Evolutionary conservation across 2,888 invertebrate genomes (phyloP).

Genomic region (Ochropacha duplaris): DNA sequence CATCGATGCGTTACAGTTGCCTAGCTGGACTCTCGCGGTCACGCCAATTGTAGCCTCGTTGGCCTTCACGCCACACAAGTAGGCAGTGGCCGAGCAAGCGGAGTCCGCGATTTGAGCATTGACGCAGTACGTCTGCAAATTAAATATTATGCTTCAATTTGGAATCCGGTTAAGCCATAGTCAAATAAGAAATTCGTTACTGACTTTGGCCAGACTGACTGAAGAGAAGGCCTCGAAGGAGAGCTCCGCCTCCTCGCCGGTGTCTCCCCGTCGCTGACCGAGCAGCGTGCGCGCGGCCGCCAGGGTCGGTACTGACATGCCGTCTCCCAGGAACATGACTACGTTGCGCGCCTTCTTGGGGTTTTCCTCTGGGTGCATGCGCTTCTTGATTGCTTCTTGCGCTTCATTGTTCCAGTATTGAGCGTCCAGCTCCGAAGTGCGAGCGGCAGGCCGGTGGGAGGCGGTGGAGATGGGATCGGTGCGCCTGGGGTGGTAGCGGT

Average conservation of each 20-base stretch:
- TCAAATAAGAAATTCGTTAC: too few species aligned
- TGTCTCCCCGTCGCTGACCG: slow-evolving; percentile 79
- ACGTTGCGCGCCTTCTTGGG: slow-evolving; percentile 70
- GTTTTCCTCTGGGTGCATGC: slow-evolving; percentile 44
- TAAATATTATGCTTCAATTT: neutral
- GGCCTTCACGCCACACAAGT: slow-evolving; percentile 85
- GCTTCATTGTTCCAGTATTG: slow-evolving; percentile 73
- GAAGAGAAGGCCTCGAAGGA: slow-evolving; percentile 85
- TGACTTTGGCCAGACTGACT: slow-evolving; percentile 85
- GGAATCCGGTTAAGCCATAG: neutral
- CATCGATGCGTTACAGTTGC: slow-evolving; percentile 83
- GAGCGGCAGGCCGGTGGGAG: neutral
- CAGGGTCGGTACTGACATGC: slow-evolving; percentile 87
- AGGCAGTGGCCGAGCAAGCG: slow-evolving; percentile 87
- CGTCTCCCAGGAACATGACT: slow-evolving; percentile 89
- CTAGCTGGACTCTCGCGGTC: slow-evolving; percentile 80
- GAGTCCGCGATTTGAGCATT: slow-evolving; percentile 86
- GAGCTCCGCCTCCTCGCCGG: slow-evolving; percentile 84
- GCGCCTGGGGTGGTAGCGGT: slow-evolving; percentile 26
- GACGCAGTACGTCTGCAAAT: slow-evolving; percentile 76
- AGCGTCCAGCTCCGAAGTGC: slow-evolving; percentile 20
- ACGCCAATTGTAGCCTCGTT: slow-evolving; percentile 85
- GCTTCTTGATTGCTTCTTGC: slow-evolving; percentile 54
- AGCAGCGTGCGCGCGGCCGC: slow-evolving; percentile 85
- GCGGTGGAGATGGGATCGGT: slow-evolving; percentile 16